Conservation (phyloP, 2,888 invertebrate genomes). For the Leptinotarsa tumamoca region DNA sequence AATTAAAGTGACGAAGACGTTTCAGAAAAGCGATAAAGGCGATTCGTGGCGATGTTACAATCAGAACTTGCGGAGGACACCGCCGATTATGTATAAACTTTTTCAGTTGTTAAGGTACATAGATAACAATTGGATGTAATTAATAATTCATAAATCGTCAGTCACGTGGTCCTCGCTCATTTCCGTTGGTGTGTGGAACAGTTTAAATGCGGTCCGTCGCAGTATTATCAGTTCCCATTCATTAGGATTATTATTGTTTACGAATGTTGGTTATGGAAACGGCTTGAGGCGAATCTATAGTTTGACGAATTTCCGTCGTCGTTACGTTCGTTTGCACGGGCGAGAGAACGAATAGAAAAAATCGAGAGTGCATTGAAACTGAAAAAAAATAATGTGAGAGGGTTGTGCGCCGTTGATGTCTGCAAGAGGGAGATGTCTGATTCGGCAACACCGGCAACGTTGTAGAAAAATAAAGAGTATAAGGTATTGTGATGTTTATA, state of each 20-base stretch:
- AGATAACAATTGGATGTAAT: conserved; percentile 48
- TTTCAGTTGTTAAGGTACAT: conserved; percentile 33
- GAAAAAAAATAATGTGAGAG: no score
- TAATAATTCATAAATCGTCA: conserved; percentile 48
- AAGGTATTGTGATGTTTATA: background rate
- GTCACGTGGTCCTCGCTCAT: conserved; percentile 41
- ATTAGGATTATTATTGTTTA: background rate
- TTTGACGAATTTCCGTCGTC: conserved; percentile 11
- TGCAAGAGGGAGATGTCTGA: no score
- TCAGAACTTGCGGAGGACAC: conserved; percentile 5
- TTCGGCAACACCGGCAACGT: conserved; percentile 4
- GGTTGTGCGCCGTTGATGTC: no score
- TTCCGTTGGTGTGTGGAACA: conserved; percentile 35
- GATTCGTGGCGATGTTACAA: background rate
- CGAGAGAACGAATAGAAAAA: background rate
- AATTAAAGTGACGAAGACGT: background rate
- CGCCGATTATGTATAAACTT: conserved; percentile 25
- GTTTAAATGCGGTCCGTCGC: conserved; percentile 28
- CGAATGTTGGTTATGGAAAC: conserved; percentile 5
- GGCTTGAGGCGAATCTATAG: conserved; percentile 3
- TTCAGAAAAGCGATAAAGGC: background rate
- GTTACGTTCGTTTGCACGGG: background rate
- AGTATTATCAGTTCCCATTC: conserved; percentile 25
- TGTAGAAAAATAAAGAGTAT: background rate
- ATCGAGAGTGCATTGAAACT: no score